phyloP scores from a whole-genome alignment of 2,888 invertebrate species.

The Alloscopus bannaensis region DNA sequence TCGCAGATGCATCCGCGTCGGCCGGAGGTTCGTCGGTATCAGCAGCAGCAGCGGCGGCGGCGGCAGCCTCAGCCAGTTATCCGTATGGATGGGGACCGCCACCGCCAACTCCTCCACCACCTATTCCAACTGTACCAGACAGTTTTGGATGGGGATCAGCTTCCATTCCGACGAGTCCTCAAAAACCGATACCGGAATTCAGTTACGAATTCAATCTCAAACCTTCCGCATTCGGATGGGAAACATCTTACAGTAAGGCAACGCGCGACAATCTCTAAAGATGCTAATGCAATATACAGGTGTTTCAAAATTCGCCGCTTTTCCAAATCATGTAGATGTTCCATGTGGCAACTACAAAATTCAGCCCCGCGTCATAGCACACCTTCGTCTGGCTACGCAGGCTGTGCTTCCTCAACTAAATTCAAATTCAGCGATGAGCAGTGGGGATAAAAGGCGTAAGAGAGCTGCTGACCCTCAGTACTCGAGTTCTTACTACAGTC shows the following conservation, averaged over 20 bases:
- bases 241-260: constrained; percentile 70
- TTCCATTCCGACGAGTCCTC: constrained; percentile 20
- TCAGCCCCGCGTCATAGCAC: constrained; percentile 69
- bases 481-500: background rate
- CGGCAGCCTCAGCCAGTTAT: constrained; percentile 1
- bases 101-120: constrained; percentile 5
- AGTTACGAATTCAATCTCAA: constrained; percentile 58
- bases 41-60: background rate
- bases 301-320: too few species aligned
- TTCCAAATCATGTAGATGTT: constrained; percentile 68
- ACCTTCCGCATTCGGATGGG: constrained; percentile 70
- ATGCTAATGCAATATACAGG: too few species aligned
- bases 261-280: too few species aligned
- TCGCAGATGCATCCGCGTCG: constrained; percentile 14
- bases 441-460: constrained; percentile 4
- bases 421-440: background rate
- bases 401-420: constrained; percentile 25
- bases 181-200: constrained; percentile 30
- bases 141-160: constrained; percentile 23
- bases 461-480: background rate
- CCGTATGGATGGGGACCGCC: constrained; percentile 8
- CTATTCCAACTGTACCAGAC: background rate
- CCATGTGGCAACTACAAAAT: constrained; percentile 71
- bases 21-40: background rate
- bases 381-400: constrained; percentile 60